Base-by-base conservation (phyloP, 64 coral and sea anemone genomes). In the Pachyseris speciosa region DNA sequence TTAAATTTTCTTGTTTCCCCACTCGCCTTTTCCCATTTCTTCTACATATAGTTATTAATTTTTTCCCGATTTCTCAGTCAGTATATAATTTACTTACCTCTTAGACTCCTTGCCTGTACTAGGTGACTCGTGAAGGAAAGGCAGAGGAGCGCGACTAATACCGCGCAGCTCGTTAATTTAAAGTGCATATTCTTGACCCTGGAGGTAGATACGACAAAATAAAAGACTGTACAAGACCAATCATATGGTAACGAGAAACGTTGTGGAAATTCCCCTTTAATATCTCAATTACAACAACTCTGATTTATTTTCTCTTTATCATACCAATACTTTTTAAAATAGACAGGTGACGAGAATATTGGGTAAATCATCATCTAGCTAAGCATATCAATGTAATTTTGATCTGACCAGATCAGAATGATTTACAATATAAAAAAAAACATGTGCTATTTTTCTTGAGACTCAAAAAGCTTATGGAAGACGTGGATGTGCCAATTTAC, bases 101-200 rank as follows among this genome's bases (percentile, higher is more conserved):
- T 81, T 26, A 81, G 63, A 81, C 77, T 81, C 41, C 77, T 81
- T n/a, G 77, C 51, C 50, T 22, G 32, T 9, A 61, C 77, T 26
- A 81, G 77, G 31, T 81, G 32, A 53, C 77, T 81, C 3, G 52
- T 81, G 20, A 81, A 61, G 24, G 77, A 81, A 59, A 81, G 20
- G 53, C 53, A 81, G 19, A 81, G 31, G 22, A 81, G 77, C 33
- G 34, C 77, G 32, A 20, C 49, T 81, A 81, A 41, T 37, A 81
- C 20, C 53, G 53, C 77, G 53, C 74, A 30, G 43, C 49, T 39
- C 77, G 53, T 58, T 33, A 61, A 20, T 61, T 81, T 81, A 39
- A 81, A 37, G 32, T 58, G 51, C 77, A 81, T 81, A 81, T 61
- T 78, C 34, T 37, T 63, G 31, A 81, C 77, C 77, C 77, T 81